These are phyloP conservation scores for Andrena dorsata DNA, from an alignment of 2,888 invertebrate genomes.

Conservation along the genomic window DNA sequence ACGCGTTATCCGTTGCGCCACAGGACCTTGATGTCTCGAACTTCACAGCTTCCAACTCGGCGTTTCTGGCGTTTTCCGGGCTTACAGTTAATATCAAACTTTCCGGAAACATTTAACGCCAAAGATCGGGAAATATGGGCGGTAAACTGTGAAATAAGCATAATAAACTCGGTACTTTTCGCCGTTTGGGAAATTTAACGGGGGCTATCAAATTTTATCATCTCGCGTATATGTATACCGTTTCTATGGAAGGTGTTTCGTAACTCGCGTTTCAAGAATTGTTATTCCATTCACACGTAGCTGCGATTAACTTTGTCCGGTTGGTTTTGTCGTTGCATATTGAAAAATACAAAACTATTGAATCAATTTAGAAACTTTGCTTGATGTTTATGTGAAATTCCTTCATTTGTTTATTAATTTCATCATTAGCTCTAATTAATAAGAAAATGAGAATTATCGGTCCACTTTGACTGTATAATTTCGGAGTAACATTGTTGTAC, in stretches of 20 bases:
- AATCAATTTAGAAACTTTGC: neutral
- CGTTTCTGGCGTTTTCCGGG: neutral
- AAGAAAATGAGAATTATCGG: too few relatives aligned
- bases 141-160: conserved; percentile 35
- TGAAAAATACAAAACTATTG: neutral
- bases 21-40: neutral
- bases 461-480: too few relatives aligned
- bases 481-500: too few relatives aligned
- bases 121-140: conserved; percentile 18
- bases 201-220: conserved; percentile 36
- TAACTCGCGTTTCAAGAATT: conserved; percentile 1
- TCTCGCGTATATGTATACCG: neutral
- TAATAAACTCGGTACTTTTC: conserved; percentile 34
- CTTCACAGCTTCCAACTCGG: neutral
- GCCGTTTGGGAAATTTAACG: conserved; percentile 31
- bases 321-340: neutral
- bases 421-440: too few relatives aligned
- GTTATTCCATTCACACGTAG: conserved; percentile 16
- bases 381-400: too few relatives aligned
- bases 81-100: conserved; percentile 5
- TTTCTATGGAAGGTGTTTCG: neutral
- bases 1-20: conserved; percentile 79
- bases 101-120: conserved; percentile 2
- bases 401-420: too few relatives aligned
- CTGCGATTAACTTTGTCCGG: conserved; percentile 2